Conservation (phyloP, 2,888 invertebrate genomes). For the Prenolepis imparis region DNA sequence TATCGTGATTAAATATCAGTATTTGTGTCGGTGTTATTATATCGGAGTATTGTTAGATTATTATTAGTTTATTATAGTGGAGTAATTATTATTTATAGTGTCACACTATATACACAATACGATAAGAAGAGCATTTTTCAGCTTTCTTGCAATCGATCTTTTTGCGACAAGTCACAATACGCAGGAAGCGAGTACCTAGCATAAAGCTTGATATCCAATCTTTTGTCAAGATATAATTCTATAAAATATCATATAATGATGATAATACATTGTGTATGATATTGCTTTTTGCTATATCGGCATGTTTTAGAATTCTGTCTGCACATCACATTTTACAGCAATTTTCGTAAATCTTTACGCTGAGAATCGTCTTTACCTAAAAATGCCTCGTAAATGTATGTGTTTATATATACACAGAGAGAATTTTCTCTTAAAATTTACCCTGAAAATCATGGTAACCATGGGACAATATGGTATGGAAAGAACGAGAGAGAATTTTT, state of each 20-base stretch:
- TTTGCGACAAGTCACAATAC: background rate
- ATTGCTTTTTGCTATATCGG: background rate
- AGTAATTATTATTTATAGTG: background rate
- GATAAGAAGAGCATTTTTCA: background rate
- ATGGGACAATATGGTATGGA: too few relatives aligned
- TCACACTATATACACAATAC: background rate
- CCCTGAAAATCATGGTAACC: too few relatives aligned
- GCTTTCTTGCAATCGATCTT: background rate
- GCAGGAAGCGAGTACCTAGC: background rate
- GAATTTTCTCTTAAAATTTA: too few relatives aligned
- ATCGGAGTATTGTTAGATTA: too few relatives aligned
- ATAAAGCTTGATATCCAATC: slow-evolving; percentile 5
- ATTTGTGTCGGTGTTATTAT: background rate
- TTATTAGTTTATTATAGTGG: background rate
- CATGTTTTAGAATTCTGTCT: background rate
- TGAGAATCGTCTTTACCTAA: background rate
- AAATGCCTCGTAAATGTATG: background rate
- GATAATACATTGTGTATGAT: background rate
- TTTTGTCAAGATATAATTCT: background rate
- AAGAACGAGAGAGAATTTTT: too few relatives aligned
- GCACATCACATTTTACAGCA: background rate
- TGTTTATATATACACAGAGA: background rate
- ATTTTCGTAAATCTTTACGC: background rate
- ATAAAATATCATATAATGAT: background rate
- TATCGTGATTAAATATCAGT: slow-evolving; percentile 25